Base-by-base conservation (phyloP, 2,888 invertebrate genomes). In the Drosophila fungiperda region DNA sequence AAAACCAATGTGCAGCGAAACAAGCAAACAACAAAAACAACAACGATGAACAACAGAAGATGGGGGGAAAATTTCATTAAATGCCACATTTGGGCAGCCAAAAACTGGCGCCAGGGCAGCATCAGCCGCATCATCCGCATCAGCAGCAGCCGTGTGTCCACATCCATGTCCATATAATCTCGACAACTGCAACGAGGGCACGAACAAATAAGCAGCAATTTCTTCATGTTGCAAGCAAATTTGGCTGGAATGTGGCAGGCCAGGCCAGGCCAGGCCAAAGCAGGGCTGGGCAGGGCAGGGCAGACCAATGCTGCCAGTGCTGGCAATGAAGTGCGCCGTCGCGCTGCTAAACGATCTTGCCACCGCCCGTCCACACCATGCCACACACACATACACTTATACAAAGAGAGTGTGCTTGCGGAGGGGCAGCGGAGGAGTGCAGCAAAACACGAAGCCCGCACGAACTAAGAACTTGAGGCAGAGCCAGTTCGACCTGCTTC, bases 51-150 rank as follows among this genome's bases (percentile, higher is more conserved):
- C 59, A 54, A 52, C 54, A 48, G 65, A 36, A 76, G 60, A 38
- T 57, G 48, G 61, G 72, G 66, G 73, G 69, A 57, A 84, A 89
- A 84, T 91, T 91, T 91, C 91, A 91, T 91, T 91, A 91, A 91
- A 90, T 82, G 83, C 86, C 85, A 85, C 87, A 87, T 86, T 86
- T 89, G 89, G 87, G 89, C 86, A 67, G 76, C 73, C 83, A 79
- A 85, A 88, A 90, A 88, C 90, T 92, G 91, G 91, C 91, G 91
- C 91, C 91, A 91, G 84, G 78, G 76, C 84, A 66, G 64, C 60
- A 66, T 49, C 74, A 33, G 26, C 59, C 36, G 26, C 69, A 48
- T 5, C 57, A 52, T 23, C 58, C 40, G 45, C 59, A 29, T 1
- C 73, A 23, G 20, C 76, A 67, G 52, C 61, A 48, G 59, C 65